phyloP scores from a whole-genome alignment of 2,888 invertebrate species.

The Drosophila limbata region DNA sequence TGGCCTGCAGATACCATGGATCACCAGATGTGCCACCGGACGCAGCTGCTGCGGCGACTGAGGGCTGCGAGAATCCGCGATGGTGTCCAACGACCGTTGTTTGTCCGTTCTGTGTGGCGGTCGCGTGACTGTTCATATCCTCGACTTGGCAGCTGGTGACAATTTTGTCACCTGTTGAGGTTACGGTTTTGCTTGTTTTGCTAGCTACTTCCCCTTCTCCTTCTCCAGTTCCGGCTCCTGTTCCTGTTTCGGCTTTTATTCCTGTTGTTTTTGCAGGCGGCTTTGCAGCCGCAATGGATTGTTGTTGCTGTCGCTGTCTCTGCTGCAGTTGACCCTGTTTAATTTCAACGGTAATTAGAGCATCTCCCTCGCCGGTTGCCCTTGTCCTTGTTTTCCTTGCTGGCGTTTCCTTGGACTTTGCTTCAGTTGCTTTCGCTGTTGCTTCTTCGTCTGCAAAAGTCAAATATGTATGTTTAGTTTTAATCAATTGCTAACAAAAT shows the following conservation, averaged over 20 bases:
- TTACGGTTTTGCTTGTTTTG: conserved; percentile 12
- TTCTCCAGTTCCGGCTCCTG: conserved; percentile 2
- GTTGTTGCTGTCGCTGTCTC: conserved; percentile 21
- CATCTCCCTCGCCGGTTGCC: conserved; percentile 38
- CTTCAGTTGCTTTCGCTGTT: conserved; percentile 36
- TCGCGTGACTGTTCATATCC: conserved; percentile 86
- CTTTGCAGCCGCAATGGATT: conserved; percentile 51
- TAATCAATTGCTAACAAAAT: conserved; percentile 31
- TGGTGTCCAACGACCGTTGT: conserved; percentile 85
- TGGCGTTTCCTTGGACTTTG: conserved; percentile 30
- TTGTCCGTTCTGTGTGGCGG: conserved; percentile 85
- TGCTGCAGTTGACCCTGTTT: conserved; percentile 60
- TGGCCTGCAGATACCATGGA: conserved; percentile 86
- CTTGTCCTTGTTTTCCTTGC: conserved; percentile 37
- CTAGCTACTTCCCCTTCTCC: conserved; percentile 9
- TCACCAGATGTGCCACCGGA: conserved; percentile 83
- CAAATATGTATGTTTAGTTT: conserved; percentile 24
- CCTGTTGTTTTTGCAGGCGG: conserved; percentile 19
- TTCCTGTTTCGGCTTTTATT: conserved; percentile 6
- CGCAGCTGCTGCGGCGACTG: conserved; percentile 72
- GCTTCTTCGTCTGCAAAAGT: conserved; percentile 76
- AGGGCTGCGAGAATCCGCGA: conserved; percentile 85
- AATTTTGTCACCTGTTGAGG: conserved; percentile 40
- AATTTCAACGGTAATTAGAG: conserved; percentile 62
- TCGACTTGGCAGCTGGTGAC: conserved; percentile 50